Conservation (phyloP, 1,140 invertebrate genomes). For the Heterodera schachtii region DNA sequence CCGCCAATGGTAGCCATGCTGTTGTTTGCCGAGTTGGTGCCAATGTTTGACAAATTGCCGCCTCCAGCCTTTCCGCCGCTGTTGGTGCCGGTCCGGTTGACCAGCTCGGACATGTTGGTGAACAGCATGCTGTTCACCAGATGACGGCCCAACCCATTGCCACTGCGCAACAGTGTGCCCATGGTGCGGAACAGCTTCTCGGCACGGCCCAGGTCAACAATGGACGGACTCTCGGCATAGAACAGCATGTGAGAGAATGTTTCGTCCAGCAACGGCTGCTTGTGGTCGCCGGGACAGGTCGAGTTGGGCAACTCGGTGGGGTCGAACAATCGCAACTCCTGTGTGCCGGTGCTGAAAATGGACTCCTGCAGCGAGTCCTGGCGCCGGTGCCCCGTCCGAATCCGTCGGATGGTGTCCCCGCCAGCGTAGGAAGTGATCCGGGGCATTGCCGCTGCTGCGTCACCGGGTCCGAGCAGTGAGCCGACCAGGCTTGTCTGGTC, state of each 20-base stretch:
- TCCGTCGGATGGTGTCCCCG: slow-evolving; percentile 52
- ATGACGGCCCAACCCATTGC: slow-evolving; percentile 44
- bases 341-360: slow-evolving; percentile 60
- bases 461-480: slow-evolving; percentile 19
- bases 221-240: slow-evolving; percentile 59
- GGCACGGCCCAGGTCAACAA: slow-evolving; percentile 60
- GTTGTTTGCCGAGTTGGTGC: not conserved
- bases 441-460: slow-evolving; percentile 23
- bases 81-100: not conserved
- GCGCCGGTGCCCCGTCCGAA: slow-evolving; percentile 58
- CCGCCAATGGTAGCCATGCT: not conserved
- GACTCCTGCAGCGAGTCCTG: slow-evolving; percentile 64
- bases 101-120: slow-evolving; percentile 48
- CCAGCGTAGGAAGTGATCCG: slow-evolving; percentile 18
- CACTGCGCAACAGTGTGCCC: slow-evolving; percentile 45
- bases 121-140: slow-evolving; percentile 60
- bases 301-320: slow-evolving; percentile 57
- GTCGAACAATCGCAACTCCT: slow-evolving; percentile 60
- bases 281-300: slow-evolving; percentile 54
- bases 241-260: slow-evolving; percentile 63
- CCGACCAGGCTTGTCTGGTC: slow-evolving; percentile 8
- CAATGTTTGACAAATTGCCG: not conserved
- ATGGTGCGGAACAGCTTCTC: slow-evolving; percentile 61
- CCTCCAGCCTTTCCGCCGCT: not conserved
- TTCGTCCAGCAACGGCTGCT: slow-evolving; percentile 61